Evolutionary conservation across 2,888 invertebrate species (phyloP), one percentile per base, ranked within the genome.

Genomic region (Catocala nupta): DNA sequence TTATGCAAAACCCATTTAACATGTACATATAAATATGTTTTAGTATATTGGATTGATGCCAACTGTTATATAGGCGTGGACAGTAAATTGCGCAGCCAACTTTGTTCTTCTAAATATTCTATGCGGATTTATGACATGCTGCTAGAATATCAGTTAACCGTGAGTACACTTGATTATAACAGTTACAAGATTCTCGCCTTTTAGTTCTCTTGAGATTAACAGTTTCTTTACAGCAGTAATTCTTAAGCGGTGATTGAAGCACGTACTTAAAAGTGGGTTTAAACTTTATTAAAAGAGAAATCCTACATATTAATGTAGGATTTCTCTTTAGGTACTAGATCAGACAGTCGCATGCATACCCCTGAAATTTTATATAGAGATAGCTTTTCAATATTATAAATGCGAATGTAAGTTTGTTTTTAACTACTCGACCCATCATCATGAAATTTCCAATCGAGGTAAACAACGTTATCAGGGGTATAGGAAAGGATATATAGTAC

Each of bases 71-170:
- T 60, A 71, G 59, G 53, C 61, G 63, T 65, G 55, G 55, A 48
- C 57, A 71, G 63, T 55, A 65, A 74, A 76, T 60, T 74, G 62
- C 51, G 50, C 55, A 74, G 57, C 50, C 25, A 45, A 68, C 68
- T 77, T 75, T 75, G 61, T 77, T 68, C 75, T 61, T 65, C 65
- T 71, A 74, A 77, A 74, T 77, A 77, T 77, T 77, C 50, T 59
- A 70, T 52, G 48, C 52, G 59, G 59, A 74, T 77, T 65, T 65
- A 62, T 59, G 60, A 59, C 49, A 63, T 52, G 50, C 9, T 42
- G 16, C 11, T 7, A 16, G 50, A 52, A 47, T 51, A 12, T 54
- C 34, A 6, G 44, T n/a, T 45, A 25, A 25, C 58, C 55, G 39
- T 54, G 39, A 50, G 11, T 5, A 25, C 50, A 44, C 36, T 64